These are phyloP conservation scores for Thamnaconus septentrionalis DNA, from an alignment of 2,113 vertebrate genomes.

Conservation along the genomic window DNA sequence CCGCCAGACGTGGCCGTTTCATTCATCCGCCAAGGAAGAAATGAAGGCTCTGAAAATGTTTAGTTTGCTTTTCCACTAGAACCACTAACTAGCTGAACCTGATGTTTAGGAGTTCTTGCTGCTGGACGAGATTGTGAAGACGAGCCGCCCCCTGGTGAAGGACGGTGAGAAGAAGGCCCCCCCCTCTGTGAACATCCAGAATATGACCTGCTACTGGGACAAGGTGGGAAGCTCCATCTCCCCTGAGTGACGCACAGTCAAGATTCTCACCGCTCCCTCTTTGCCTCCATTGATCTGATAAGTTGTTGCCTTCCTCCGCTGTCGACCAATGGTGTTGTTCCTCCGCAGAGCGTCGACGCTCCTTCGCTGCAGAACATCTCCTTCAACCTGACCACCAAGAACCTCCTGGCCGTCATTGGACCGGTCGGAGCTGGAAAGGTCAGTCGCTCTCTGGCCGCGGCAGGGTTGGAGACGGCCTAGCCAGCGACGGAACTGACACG, in stretches of 20 bases:
- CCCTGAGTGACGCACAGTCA: too few species aligned
- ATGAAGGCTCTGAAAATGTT: background rate
- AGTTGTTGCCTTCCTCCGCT: background rate
- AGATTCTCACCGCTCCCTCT: background rate
- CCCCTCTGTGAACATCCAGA: background rate
- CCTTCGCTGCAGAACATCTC: constrained; percentile 85
- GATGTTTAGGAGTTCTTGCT: background rate
- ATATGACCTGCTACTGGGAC: background rate
- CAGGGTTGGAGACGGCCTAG: too few species aligned
- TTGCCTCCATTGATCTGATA: background rate
- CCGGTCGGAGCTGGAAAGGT: constrained; percentile 97
- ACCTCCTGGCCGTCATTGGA: constrained; percentile 89
- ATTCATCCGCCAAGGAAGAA: background rate
- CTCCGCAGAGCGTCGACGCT: constrained; percentile 76
- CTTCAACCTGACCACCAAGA: constrained; percentile 77
- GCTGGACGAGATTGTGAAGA: background rate
- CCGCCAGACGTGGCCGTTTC: too few species aligned
- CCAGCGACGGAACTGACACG: too few species aligned
- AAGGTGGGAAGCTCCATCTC: background rate
- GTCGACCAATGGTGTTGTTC: background rate
- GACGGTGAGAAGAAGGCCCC: background rate
- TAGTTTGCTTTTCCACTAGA: background rate
- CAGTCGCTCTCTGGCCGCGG: background rate
- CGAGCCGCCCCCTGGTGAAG: background rate
- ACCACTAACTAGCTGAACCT: background rate